These are phyloP conservation scores for Fragum sueziense DNA, from an alignment of 2,888 invertebrate species.

Conservation along the genomic window DNA sequence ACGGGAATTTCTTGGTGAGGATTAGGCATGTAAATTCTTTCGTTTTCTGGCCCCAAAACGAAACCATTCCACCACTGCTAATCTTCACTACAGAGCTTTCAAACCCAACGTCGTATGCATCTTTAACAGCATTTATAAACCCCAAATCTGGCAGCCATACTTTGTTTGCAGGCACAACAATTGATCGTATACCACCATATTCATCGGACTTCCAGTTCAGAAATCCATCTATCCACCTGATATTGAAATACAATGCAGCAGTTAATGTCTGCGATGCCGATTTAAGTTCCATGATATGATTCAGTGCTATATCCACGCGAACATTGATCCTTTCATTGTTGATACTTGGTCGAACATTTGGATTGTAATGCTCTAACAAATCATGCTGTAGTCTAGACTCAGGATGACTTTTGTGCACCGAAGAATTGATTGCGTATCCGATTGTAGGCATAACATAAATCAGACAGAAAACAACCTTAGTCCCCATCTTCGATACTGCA, in stretches of 20 bases:
- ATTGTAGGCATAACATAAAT: too few species aligned
- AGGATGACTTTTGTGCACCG: too few species aligned
- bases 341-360: background rate
- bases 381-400: background rate
- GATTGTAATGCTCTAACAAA: background rate
- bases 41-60: background rate
- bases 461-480: too few species aligned
- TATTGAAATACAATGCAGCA: background rate
- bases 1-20: background rate
- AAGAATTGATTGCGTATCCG: too few species aligned
- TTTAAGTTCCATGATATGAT: background rate
- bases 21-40: background rate
- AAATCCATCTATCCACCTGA: background rate
- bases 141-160: background rate
- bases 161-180: background rate
- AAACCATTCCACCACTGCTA: background rate
- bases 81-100: background rate
- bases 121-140: background rate
- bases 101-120: background rate
- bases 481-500: too few species aligned
- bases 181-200: background rate
- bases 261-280: background rate
- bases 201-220: background rate
- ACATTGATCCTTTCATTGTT: background rate
- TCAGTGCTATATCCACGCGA: background rate